A percentile compares a stretch with the other conserved stretches of the same genome.
Conservation (phyloP, 2,888 invertebrate species). For the Willowsia nigromaculata region DNA sequence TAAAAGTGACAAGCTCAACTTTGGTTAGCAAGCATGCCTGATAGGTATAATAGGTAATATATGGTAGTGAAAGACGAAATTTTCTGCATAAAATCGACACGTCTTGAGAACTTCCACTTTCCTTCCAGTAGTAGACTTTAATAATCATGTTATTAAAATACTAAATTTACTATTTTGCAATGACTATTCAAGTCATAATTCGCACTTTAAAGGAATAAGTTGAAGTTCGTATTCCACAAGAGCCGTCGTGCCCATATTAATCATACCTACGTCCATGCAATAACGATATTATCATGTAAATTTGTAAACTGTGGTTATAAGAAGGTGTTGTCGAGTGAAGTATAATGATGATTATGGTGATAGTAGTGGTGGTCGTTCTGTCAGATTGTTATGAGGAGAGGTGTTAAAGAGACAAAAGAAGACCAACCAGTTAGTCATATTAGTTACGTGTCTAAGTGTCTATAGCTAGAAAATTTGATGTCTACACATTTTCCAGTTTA, state of each 20-base stretch:
- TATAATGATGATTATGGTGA: slow-evolving; percentile 35
- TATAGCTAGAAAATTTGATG: neutral
- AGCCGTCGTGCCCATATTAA: neutral
- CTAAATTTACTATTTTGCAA: too few species aligned
- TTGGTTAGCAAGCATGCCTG: too few species aligned
- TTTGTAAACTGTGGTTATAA: neutral
- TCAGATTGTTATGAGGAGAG: slow-evolving; percentile 42
- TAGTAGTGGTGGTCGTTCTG: slow-evolving; percentile 42
- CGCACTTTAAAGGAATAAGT: too few species aligned
- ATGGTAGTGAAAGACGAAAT: too few species aligned
- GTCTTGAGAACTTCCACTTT: too few species aligned
- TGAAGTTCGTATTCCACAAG: too few species aligned
- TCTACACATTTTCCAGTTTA: slow-evolving; percentile 30
- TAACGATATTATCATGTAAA: slow-evolving; percentile 21
- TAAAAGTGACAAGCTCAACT: too few species aligned
- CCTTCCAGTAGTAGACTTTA: too few species aligned
- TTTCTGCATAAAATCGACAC: too few species aligned
- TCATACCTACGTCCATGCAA: neutral
- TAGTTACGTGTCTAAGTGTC: neutral
- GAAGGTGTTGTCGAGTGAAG: slow-evolving; percentile 31
- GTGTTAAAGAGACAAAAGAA: slow-evolving; percentile 63
- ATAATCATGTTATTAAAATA: too few species aligned
- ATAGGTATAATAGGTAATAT: too few species aligned
- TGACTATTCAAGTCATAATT: too few species aligned
- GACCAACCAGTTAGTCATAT: slow-evolving; percentile 52